These are phyloP conservation scores for Drosophila emarginata DNA, from an alignment of 2,888 invertebrate species.

Conservation along the genomic window DNA sequence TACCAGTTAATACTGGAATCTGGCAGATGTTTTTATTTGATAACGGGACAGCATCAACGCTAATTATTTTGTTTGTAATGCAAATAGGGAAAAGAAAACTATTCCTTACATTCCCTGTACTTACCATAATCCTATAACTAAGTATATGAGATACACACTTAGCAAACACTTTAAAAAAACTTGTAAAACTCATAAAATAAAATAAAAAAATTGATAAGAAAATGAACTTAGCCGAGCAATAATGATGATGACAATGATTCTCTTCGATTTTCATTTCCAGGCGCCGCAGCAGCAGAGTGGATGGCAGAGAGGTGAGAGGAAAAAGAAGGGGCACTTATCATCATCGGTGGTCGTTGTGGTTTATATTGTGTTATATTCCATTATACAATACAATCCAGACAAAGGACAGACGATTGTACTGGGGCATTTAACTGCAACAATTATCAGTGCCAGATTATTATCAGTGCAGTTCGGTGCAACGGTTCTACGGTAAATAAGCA, in stretches of 20 bases:
- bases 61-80: not conserved
- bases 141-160: not conserved
- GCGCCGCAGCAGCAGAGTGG: slow-evolving; percentile 5
- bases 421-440: slow-evolving; percentile 37
- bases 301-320: slow-evolving; percentile 14
- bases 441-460: slow-evolving; percentile 66
- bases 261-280: slow-evolving; percentile 10
- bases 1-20: not conserved
- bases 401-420: slow-evolving; percentile 25
- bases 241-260: not conserved
- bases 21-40: not conserved
- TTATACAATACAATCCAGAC: slow-evolving; percentile 36
- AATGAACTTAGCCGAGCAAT: too few species aligned
- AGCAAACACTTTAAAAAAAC: not conserved
- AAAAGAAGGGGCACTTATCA: not conserved
- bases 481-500: slow-evolving; percentile 43
- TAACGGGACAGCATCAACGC: too few species aligned
- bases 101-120: too few species aligned
- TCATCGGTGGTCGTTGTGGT: slow-evolving; percentile 2
- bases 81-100: not conserved
- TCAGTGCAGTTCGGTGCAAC: slow-evolving; percentile 44
- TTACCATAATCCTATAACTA: not conserved
- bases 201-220: slow-evolving; percentile 3
- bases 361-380: slow-evolving; percentile 19
- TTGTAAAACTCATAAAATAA: not conserved